Evolutionary conservation across 2,888 invertebrate species (phyloP).

Genomic region (Dorcus hopei): DNA sequence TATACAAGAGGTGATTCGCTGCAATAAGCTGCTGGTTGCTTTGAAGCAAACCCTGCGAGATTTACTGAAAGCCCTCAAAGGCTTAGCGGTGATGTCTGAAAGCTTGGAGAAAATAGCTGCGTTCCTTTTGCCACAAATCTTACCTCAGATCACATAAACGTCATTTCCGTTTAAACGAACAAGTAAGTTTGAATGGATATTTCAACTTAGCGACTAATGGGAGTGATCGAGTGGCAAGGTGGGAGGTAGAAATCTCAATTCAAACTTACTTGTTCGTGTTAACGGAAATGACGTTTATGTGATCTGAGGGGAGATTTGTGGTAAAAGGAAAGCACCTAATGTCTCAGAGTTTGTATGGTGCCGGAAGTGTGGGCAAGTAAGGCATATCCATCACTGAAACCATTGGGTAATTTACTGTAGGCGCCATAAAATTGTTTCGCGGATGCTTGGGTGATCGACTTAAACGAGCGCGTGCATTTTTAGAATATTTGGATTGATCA

Average conservation of each 20-base stretch:
- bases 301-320: too few species aligned
- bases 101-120: conserved; percentile 68
- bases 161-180: too few species aligned
- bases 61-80: conserved; percentile 69
- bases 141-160: too few species aligned
- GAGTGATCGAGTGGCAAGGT: too few species aligned
- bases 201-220: too few species aligned
- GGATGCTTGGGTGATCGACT: conserved; percentile 67
- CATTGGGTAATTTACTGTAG: conserved; percentile 54
- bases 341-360: conserved; percentile 62
- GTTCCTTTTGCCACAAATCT: too few species aligned
- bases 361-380: conserved; percentile 67
- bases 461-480: conserved; percentile 61
- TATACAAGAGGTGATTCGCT: conserved; percentile 80
- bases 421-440: background rate
- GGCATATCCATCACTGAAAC: conserved; percentile 70
- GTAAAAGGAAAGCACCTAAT: too few species aligned
- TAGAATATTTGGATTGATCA: conserved; percentile 62
- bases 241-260: too few species aligned
- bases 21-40: conserved; percentile 62
- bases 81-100: conserved; percentile 76
- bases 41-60: conserved; percentile 59
- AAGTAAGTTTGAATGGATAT: too few species aligned
- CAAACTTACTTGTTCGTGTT: too few species aligned
- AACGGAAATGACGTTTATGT: too few species aligned